Percentiles rank a stretch among this genome's conserved stretches.
Evolutionary conservation across 2,113 vertebrate species (phyloP).

Genomic region (Catharus minimus): DNA sequence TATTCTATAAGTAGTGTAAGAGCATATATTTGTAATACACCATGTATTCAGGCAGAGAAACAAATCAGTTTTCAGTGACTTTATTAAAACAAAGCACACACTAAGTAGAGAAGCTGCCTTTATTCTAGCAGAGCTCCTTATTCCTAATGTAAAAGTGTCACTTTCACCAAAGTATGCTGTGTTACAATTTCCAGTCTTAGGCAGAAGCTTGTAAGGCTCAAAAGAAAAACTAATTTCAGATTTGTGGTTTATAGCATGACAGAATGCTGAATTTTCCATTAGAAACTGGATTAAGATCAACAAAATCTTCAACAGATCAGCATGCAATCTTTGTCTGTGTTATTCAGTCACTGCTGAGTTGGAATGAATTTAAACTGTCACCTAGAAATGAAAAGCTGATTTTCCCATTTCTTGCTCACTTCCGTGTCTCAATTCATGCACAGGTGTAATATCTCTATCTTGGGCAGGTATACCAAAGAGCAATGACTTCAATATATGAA

Average conservation of each 20-base stretch:
- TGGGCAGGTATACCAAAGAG: neutral
- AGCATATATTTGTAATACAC: neutral
- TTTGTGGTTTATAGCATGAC: neutral
- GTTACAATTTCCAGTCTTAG: neutral
- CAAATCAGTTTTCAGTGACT: neutral
- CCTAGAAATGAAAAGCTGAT: neutral
- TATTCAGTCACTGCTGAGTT: neutral
- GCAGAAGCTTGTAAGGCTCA: neutral
- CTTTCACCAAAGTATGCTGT: neutral
- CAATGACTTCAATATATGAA: neutral
- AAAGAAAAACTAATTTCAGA: neutral
- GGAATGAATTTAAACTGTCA: neutral
- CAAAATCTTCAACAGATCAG: neutral
- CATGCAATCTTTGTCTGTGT: neutral
- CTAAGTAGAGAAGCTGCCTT: neutral
- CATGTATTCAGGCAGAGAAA: neutral
- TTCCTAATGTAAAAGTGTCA: neutral
- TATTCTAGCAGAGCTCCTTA: neutral
- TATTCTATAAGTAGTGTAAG: neutral
- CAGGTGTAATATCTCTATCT: neutral
- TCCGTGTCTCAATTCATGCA: neutral
- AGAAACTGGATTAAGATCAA: neutral
- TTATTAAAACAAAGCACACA: neutral
- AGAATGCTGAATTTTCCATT: neutral
- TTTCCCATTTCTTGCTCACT: neutral